Percentiles rank a stretch among this genome's conserved stretches.
Conservation (phyloP, 2,888 invertebrate species). For the Brachypalpus laphriformis region DNA sequence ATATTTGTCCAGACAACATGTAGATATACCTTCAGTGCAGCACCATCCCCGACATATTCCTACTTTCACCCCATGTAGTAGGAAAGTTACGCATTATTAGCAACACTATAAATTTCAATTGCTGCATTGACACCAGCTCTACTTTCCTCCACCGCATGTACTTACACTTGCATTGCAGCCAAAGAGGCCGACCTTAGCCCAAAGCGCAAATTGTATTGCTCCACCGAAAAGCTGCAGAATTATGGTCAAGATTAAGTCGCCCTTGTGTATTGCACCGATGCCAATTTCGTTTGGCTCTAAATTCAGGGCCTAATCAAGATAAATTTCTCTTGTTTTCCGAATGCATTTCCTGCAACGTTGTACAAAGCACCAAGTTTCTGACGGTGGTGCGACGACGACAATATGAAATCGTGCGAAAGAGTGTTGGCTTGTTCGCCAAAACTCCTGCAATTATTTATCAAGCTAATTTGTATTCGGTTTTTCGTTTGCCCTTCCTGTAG, state of each 20-base stretch:
- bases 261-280: slow-evolving; percentile 14
- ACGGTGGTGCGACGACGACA: slow-evolving; percentile 35
- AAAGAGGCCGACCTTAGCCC: neutral
- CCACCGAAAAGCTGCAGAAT: slow-evolving; percentile 48
- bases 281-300: slow-evolving; percentile 41
- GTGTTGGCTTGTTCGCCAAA: slow-evolving; percentile 17
- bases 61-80: neutral
- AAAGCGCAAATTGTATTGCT: slow-evolving; percentile 14
- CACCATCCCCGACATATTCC: neutral
- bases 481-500: slow-evolving; percentile 4
- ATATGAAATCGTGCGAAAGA: slow-evolving; percentile 44
- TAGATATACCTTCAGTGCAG: too few species aligned
- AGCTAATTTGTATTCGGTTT: slow-evolving; percentile 15
- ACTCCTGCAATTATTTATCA: slow-evolving; percentile 40
- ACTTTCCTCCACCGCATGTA: slow-evolving; percentile 11
- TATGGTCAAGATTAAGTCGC: slow-evolving; percentile 62
- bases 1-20: too few species aligned
- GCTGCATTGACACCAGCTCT: neutral
- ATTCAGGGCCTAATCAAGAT: slow-evolving; percentile 58
- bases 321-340: slow-evolving; percentile 44
- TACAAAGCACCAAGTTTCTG: neutral
- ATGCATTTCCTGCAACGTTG: slow-evolving; percentile 22
- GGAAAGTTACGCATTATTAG: neutral
- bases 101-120: slow-evolving; percentile 24
- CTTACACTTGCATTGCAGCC: neutral